phyloP scores from a whole-genome alignment of 2,113 vertebrate genomes.

The Syngnathus floridae region DNA sequence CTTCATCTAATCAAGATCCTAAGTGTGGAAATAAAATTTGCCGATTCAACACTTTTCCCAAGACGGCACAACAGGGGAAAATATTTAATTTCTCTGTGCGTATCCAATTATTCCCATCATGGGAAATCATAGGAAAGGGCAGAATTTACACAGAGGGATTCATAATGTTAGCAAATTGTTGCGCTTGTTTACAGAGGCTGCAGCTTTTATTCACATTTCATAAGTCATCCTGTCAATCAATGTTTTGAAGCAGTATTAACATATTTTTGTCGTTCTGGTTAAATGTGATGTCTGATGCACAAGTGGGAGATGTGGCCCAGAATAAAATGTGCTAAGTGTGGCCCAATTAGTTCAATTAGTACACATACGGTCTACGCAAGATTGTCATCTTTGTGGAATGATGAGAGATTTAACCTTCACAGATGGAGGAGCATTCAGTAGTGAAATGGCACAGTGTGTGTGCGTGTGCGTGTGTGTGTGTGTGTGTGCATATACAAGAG shows the following conservation, averaged over 20 bases:
- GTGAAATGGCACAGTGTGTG: constrained; percentile 7
- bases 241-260: background rate
- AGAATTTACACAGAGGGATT: constrained; percentile 29
- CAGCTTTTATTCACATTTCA: background rate
- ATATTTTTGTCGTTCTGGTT: background rate
- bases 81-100: constrained; percentile 37
- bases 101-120: constrained; percentile 25
- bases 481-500: background rate
- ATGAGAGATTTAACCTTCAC: constrained; percentile 29
- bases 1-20: constrained; percentile 10
- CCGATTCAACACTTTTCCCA: constrained; percentile 32
- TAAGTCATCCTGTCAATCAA: background rate
- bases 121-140: constrained; percentile 33
- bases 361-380: constrained; percentile 8
- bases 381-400: constrained; percentile 23
- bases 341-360: constrained; percentile 50
- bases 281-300: constrained; percentile 27
- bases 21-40: constrained; percentile 30
- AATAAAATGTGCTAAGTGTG: constrained; percentile 30
- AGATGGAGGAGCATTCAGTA: background rate
- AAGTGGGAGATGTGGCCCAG: constrained; percentile 48
- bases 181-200: background rate
- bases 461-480: background rate
- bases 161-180: constrained; percentile 3
- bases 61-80: constrained; percentile 31